Conservation (phyloP, 2,888 invertebrate genomes). For the Parnassius mnemosyne region DNA sequence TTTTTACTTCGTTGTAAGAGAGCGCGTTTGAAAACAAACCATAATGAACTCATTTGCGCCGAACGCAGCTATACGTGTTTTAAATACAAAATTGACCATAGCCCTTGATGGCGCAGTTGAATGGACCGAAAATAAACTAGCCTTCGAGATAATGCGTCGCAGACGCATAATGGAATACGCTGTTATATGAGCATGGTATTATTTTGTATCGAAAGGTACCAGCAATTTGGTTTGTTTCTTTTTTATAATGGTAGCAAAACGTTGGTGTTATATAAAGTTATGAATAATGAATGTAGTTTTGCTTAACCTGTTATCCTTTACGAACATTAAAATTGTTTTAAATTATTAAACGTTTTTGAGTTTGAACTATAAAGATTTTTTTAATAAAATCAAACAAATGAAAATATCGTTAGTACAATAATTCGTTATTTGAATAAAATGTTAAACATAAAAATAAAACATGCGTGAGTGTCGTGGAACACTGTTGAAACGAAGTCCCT, state of each 20-base stretch:
- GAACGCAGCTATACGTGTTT: conserved; percentile 31
- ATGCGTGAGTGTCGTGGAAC: too few relatives aligned
- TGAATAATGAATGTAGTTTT: too few relatives aligned
- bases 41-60: conserved; percentile 36
- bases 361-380: too few relatives aligned
- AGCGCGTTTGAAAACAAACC: conserved; percentile 33
- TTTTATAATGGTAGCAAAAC: too few relatives aligned
- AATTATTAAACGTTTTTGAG: too few relatives aligned
- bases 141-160: conserved; percentile 30
- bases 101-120: conserved; percentile 40
- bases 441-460: too few relatives aligned
- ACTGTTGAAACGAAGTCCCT: too few relatives aligned
- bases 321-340: too few relatives aligned
- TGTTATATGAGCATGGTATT: conserved; percentile 9
- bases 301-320: too few relatives aligned
- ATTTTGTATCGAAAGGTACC: background rate
- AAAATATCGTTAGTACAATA: background rate
- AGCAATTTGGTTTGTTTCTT: background rate
- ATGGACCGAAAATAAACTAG: conserved; percentile 30
- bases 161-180: conserved; percentile 21
- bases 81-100: conserved; percentile 36
- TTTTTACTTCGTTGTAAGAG: conserved; percentile 13
- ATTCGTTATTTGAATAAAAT: background rate
- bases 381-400: too few relatives aligned
- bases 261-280: too few relatives aligned